These are phyloP conservation scores for Tetranychus cinnabarinus DNA, from an alignment of 1,140 invertebrate species.

Conservation along the genomic window DNA sequence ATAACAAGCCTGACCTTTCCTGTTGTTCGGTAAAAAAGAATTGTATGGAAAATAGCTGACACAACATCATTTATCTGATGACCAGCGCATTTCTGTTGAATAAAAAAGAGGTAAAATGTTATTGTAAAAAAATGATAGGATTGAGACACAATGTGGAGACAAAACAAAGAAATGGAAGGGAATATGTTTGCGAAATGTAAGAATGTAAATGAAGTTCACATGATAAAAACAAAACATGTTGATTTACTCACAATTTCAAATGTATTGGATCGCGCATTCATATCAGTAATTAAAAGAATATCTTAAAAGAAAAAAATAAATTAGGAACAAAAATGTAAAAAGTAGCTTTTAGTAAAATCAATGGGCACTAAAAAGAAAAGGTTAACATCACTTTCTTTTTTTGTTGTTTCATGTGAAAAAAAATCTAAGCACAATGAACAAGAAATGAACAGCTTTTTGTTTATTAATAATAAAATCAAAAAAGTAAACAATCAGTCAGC, in stretches of 20 bases:
- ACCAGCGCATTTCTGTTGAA: slow-evolving; percentile 33
- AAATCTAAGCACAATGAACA: no score
- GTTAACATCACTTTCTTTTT: no score
- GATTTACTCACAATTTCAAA: slow-evolving; percentile 42
- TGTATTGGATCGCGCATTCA: slow-evolving; percentile 67
- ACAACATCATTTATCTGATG: slow-evolving; percentile 84
- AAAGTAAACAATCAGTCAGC: no score
- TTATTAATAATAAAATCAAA: no score
- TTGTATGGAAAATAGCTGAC: slow-evolving; percentile 76
- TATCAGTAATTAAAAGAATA: slow-evolving; percentile 19
- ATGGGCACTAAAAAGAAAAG: no score
- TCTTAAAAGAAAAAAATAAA: background rate
- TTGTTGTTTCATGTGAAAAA: no score
- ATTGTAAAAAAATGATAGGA: slow-evolving; percentile 3
- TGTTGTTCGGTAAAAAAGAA: slow-evolving; percentile 73
- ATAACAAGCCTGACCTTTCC: slow-evolving; percentile 51
- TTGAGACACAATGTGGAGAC: background rate
- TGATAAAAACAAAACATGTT: background rate
- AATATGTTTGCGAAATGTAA: background rate
- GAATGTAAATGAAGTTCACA: background rate
- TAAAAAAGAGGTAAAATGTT: background rate
- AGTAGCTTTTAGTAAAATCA: background rate
- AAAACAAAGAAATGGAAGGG: no score
- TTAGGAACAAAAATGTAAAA: background rate
- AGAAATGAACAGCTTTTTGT: no score